Percentiles rank a stretch among this genome's conserved stretches.
These are phyloP conservation scores for Pao palembangensis DNA, from an alignment of 2,113 vertebrate genomes.

Conservation along the genomic window DNA sequence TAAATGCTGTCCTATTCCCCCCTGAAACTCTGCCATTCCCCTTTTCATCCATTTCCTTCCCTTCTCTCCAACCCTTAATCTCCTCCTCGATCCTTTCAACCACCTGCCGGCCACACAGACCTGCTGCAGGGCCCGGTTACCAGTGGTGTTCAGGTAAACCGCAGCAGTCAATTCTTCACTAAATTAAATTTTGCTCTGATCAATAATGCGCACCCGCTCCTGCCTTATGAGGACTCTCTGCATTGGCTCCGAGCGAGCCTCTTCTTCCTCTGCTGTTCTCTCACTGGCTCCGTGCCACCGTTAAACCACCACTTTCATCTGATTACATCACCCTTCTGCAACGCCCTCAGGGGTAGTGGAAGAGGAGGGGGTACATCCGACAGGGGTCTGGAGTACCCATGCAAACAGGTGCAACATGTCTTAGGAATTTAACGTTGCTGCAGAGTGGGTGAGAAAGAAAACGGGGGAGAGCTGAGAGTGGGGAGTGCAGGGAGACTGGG, in stretches of 20 bases:
- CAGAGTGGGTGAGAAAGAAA: slow-evolving; percentile 34
- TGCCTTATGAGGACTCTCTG: slow-evolving; percentile 56
- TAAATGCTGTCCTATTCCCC: slow-evolving; percentile 57
- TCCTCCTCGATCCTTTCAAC: slow-evolving; percentile 60
- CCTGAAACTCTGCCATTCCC: slow-evolving; percentile 61
- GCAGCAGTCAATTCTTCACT: slow-evolving; percentile 70
- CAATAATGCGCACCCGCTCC: slow-evolving; percentile 62
- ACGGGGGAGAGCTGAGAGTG: slow-evolving; percentile 29
- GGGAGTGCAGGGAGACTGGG: slow-evolving; percentile 44
- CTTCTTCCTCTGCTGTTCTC: slow-evolving; percentile 42
- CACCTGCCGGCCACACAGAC: slow-evolving; percentile 66
- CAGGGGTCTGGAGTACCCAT: slow-evolving; percentile 71
- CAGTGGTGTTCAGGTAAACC: slow-evolving; percentile 65
- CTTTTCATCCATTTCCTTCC: slow-evolving; percentile 64
- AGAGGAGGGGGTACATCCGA: slow-evolving; percentile 61
- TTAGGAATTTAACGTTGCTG: slow-evolving; percentile 60
- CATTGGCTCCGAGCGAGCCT: slow-evolving; percentile 46
- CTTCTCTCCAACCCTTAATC: slow-evolving; percentile 67
- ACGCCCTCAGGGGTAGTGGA: slow-evolving; percentile 59
- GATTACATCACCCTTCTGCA: slow-evolving; percentile 79
- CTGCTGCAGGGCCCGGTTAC: slow-evolving; percentile 54
- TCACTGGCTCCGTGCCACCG: slow-evolving; percentile 53
- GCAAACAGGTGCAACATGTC: slow-evolving; percentile 77
- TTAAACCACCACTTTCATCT: slow-evolving; percentile 74
- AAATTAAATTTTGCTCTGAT: slow-evolving; percentile 75